These are phyloP conservation scores for Ephydatia muelleri DNA, from an alignment of 37 sponge, comb jelly and placozoan genomes.

Conservation along the genomic window DNA sequence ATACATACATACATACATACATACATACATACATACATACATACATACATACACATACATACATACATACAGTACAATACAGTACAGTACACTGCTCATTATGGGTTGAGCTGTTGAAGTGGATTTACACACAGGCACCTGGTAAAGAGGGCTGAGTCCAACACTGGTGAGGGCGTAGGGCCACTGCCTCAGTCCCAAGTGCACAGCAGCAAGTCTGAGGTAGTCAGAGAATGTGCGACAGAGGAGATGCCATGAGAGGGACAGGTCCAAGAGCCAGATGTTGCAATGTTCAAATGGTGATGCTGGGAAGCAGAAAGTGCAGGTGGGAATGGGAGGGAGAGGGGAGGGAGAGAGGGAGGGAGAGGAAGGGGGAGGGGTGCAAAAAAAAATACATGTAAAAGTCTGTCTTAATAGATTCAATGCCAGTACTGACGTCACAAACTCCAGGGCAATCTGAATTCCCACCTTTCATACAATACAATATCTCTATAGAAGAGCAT, in stretches of 20 bases:
- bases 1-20: no score
- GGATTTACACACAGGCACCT: no score
- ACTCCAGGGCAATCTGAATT: no score
- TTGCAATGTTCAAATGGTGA: background rate
- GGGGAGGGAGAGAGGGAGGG: background rate
- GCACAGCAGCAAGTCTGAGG: constrained; percentile 64
- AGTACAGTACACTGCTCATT: background rate
- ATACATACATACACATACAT: no score
- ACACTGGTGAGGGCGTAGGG: constrained; percentile 39
- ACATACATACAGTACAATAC: background rate
- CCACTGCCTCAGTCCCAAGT: constrained; percentile 67
- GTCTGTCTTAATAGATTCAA: no score
- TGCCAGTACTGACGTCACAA: no score
- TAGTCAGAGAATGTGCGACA: constrained; percentile 46
- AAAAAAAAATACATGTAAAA: no score
- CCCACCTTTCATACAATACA: no score
- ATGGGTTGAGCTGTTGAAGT: no score
- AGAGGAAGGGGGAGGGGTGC: background rate
- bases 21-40: no score
- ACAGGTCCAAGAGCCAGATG: constrained; percentile 55
- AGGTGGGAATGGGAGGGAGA: background rate
- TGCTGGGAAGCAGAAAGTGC: background rate
- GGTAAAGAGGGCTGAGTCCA: constrained; percentile 36
- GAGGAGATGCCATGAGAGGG: constrained; percentile 44
- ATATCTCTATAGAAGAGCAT: no score